Percentiles rank a stretch among this genome's conserved stretches.
phyloP scores from a whole-genome alignment of 2,113 vertebrate species.

The Elachura formosa region DNA sequence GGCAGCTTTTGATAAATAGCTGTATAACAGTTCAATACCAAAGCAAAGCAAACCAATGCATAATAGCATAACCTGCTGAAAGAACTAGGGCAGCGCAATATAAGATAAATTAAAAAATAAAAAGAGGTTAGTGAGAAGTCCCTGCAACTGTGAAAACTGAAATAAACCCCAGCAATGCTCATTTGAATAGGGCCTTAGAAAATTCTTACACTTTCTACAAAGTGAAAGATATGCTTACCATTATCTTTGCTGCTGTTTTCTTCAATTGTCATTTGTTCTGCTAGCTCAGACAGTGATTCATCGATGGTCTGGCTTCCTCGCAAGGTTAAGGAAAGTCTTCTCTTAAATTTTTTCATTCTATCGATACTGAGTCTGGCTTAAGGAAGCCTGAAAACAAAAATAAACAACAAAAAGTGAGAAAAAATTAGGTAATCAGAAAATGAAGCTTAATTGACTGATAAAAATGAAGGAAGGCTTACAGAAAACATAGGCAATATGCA shows the following conservation, averaged over 20 bases:
- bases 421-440: not conserved
- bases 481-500: not conserved
- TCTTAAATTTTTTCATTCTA: conserved; percentile 98
- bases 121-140: not conserved
- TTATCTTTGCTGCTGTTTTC: conserved; percentile 96
- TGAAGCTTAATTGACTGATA: not conserved
- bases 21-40: not conserved
- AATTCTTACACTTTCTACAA: not conserved
- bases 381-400: conserved; percentile 72
- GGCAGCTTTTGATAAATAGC: not conserved
- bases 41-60: not conserved
- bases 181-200: not conserved
- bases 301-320: conserved; percentile 96
- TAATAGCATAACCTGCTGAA: not conserved
- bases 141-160: not conserved
- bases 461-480: not conserved
- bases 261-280: conserved; percentile 98
- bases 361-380: conserved; percentile 74
- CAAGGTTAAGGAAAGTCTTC: conserved; percentile 92
- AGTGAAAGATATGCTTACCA: conserved; percentile 71
- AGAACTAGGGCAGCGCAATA: not conserved
- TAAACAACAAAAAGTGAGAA: not conserved
- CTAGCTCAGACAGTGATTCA: conserved; percentile 94
- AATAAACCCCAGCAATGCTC: not conserved
- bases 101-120: not conserved